Base-by-base conservation (phyloP, 2,113 vertebrate genomes). In the Hydropotes inermis region DNA sequence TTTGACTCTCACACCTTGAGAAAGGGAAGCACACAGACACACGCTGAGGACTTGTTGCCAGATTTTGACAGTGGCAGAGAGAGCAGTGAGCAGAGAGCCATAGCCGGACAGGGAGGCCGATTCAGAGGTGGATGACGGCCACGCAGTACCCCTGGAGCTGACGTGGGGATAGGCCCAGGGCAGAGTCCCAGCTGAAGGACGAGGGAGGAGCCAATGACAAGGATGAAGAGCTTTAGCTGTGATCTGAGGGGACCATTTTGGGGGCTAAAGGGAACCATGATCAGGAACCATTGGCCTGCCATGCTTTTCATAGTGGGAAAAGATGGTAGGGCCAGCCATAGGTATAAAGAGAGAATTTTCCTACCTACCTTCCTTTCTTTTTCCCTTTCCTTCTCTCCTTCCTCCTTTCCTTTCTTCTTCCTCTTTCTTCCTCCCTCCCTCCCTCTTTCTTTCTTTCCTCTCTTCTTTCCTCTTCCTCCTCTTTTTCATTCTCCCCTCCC, bases 281-380 rank as follows among this genome's bases (percentile, higher is more conserved):
- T 43, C 39, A 17, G 82, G 39, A 83, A 50, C 9, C 28, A 27
- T 11, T 52, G n/a, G 39, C 79, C 78, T 79, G 89, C 33, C 39
- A 17, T n/a, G 6, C 52, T 74, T n/a, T 94, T 88, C 74, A 97
- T 25, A 57, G 60, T 23, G 33, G 52, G 79, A 70, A 47, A 55
- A 28, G 43, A 52, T 39, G 52, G 15, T 47, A 60, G 23, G 78
- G 64, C 25, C n/a, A 83, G 54, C 54, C 43, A 1, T 27, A 5
- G 36, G n/a, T 52, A 23, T 13, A 61, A 19, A 10, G 14, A 81
- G 5, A 16, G 11, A 54, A 12, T 82, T 83, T 83, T 50, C 33
- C 45, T 54, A 39, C 70, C 39, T 74, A 58, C 11, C 1, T 52
- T 58, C 33, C 23, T 85, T 39, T 33, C 3, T 12, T 70, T 64